phyloP scores from a whole-genome alignment of 2,888 invertebrate species.

The Rhodophaea formosa region DNA sequence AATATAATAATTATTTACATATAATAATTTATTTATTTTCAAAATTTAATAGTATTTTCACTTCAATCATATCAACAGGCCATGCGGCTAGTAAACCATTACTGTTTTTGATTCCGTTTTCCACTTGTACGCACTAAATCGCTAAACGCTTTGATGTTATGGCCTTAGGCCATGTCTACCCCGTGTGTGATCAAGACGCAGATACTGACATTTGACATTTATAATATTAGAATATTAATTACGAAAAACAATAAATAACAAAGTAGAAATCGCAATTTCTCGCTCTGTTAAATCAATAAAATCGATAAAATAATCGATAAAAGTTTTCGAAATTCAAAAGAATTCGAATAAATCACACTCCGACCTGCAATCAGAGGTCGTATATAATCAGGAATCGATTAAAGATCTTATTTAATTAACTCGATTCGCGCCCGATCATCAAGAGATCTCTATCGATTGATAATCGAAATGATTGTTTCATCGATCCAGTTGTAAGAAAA shows the following conservation, averaged over 20 bases:
- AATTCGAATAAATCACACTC: conserved; percentile 45
- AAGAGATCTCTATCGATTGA: conserved; percentile 53
- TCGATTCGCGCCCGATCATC: conserved; percentile 43
- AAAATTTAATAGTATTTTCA: too few species aligned
- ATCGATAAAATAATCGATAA: not conserved
- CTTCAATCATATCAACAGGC: too few species aligned
- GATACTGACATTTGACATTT: too few species aligned
- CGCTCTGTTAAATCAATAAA: too few species aligned
- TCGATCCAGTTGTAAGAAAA: not conserved
- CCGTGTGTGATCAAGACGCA: too few species aligned
- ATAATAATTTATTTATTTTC: too few species aligned
- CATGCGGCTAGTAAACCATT: too few species aligned
- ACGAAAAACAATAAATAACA: not conserved
- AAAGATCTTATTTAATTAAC: conserved; percentile 63
- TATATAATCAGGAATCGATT: conserved; percentile 65
- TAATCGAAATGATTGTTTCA: conserved; percentile 31
- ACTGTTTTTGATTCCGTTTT: too few species aligned
- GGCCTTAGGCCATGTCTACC: too few species aligned
- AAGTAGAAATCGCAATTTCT: not conserved
- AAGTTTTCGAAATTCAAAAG: conserved; percentile 16
- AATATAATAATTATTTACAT: too few species aligned
- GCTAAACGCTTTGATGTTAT: too few species aligned
- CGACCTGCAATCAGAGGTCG: conserved; percentile 52
- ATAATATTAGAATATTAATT: not conserved
- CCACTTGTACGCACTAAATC: too few species aligned